phyloP scores from a whole-genome alignment of 2,888 invertebrate genomes.

The Himalopsyche kuldschensis region DNA sequence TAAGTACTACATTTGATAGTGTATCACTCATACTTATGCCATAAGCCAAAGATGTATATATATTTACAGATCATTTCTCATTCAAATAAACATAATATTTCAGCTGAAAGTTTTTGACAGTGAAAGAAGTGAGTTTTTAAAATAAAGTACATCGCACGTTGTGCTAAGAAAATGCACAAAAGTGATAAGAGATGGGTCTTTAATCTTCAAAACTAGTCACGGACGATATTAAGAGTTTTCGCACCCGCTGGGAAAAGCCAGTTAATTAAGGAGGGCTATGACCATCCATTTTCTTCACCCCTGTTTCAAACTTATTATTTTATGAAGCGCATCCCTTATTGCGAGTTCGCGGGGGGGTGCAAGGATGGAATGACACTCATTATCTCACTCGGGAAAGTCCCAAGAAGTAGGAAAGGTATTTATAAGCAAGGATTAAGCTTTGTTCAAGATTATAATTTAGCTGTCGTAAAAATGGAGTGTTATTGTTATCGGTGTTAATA shows the following conservation, averaged over 20 bases:
- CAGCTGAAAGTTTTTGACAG: too few relatives aligned
- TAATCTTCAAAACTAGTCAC: not conserved
- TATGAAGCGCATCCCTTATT: slow-evolving; percentile 39
- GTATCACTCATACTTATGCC: too few relatives aligned
- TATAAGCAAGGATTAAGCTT: not conserved
- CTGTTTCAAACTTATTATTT: slow-evolving; percentile 36
- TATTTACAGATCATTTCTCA: too few relatives aligned
- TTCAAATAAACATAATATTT: too few relatives aligned
- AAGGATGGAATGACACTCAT: not conserved
- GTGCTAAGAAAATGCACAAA: slow-evolving; percentile 4
- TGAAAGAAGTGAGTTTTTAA: too few relatives aligned
- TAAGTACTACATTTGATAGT: too few relatives aligned
- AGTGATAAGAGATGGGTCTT: slow-evolving; percentile 1
- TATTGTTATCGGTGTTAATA: too few relatives aligned
- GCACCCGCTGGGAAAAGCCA: slow-evolving; percentile 13
- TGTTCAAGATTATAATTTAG: not conserved
- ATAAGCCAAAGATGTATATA: too few relatives aligned
- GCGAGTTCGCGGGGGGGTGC: not conserved
- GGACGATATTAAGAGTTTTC: not conserved
- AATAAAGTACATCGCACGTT: too few relatives aligned
- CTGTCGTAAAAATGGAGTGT: too few relatives aligned
- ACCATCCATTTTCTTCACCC: slow-evolving; percentile 29
- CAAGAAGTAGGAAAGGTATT: not conserved
- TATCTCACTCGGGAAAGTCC: not conserved
- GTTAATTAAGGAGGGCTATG: slow-evolving; percentile 35